Conservation (phyloP, 2,888 invertebrate genomes). For the Crematogaster levior region DNA sequence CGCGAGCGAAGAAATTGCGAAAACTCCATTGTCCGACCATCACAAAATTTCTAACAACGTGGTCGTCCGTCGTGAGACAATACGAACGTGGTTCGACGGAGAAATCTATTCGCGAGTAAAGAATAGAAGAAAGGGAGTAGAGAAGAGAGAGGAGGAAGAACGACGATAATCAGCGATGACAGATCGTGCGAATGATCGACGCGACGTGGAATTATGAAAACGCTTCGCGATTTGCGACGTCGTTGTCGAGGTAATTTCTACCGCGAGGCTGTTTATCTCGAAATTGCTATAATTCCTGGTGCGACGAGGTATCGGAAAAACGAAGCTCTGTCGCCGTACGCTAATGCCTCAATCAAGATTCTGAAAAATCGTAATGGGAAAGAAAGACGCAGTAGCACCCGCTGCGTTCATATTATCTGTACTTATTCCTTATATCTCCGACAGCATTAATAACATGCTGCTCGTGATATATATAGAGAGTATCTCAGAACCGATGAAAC, state of each 20-base stretch:
- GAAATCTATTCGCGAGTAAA: slow-evolving; percentile 15
- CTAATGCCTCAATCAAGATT: slow-evolving; percentile 52
- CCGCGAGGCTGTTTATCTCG: slow-evolving; percentile 41
- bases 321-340: slow-evolving; percentile 27
- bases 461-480: slow-evolving; percentile 12
- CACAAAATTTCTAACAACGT: slow-evolving; percentile 51
- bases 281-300: slow-evolving; percentile 51
- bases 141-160: background rate
- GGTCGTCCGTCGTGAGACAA: slow-evolving; percentile 34
- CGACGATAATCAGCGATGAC: slow-evolving; percentile 50
- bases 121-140: background rate
- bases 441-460: slow-evolving; percentile 29
- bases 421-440: slow-evolving; percentile 17
- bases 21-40: slow-evolving; percentile 47
- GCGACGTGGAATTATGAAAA: slow-evolving; percentile 43
- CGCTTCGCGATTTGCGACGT: slow-evolving; percentile 43
- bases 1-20: slow-evolving; percentile 40
- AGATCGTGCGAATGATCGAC: slow-evolving; percentile 51
- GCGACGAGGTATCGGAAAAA: slow-evolving; percentile 40
- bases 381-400: slow-evolving; percentile 15
- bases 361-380: slow-evolving; percentile 24
- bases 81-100: slow-evolving; percentile 1
- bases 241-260: slow-evolving; percentile 41
- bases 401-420: slow-evolving; percentile 36
- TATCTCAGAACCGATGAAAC: background rate